Evolutionary conservation across 2,113 vertebrate genomes (phyloP).

Genomic region (Fukomys damarensis): DNA sequence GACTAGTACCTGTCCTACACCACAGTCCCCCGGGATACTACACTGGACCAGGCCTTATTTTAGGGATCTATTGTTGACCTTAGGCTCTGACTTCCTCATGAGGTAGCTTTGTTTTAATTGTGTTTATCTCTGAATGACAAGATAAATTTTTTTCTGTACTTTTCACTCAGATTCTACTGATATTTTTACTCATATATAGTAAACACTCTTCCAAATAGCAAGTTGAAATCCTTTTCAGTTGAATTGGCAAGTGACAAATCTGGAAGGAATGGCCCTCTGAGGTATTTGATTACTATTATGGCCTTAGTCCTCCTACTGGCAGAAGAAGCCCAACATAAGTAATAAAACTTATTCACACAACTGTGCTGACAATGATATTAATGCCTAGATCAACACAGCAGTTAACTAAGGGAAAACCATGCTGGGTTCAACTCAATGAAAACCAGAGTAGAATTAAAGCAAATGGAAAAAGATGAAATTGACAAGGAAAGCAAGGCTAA

Average conservation of each 20-base stretch:
- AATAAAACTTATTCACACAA: conserved; percentile 80
- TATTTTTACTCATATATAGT: neutral
- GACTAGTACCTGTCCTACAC: rapidly evolving
- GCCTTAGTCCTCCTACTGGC: conserved; percentile 50
- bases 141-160: neutral
- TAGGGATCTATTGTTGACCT: neutral
- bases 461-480: conserved; percentile 75
- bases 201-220: conserved; percentile 11
- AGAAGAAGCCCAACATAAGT: conserved; percentile 66
- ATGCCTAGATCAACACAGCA: conserved; percentile 79
- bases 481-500: conserved; percentile 57
- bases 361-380: conserved; percentile 79
- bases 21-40: neutral
- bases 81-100: neutral
- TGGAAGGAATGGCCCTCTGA: conserved; percentile 33
- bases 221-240: conserved; percentile 19
- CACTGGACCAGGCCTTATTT: neutral
- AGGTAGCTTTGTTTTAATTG: neutral
- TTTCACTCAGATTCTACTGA: neutral
- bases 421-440: conserved; percentile 65
- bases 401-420: conserved; percentile 75
- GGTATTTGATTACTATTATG: conserved; percentile 65
- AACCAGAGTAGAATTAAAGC: conserved; percentile 57
- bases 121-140: neutral
- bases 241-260: conserved; percentile 52